Base-by-base conservation (phyloP, 2,113 vertebrate species). In the Elaphurus davidianus region DNA sequence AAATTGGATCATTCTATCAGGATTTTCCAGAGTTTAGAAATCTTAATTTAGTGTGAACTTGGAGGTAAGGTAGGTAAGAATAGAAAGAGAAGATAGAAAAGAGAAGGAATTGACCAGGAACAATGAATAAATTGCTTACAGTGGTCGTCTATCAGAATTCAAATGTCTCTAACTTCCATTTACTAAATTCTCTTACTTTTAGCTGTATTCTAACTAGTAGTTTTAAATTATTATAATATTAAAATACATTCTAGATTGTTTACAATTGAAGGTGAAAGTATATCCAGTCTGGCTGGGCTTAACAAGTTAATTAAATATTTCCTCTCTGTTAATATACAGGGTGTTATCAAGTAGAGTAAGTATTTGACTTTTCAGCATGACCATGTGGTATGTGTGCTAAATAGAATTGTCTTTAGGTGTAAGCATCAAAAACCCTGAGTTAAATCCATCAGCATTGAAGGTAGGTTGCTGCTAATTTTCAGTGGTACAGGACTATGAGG, bases 21-120 rank as follows among this genome's bases (percentile, higher is more conserved):
- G 36, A 27, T 94, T 91, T 28, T 50, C 40, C 16, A 83, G 47
- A 25, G 43, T 92, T 89, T 76, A 88, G 78, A 96, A 95, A 94
- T 90, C 57, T 87, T 92, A 93, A 97, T 96, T 98, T 97, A 95
- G 60, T 82, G 50, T 97, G 89, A 95, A 93, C 21, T 95, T 94
- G 81, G 40, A 96, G 33, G 2, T 93, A 55, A 90, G 33, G 13
- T 43, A 62, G 57, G 88, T 57, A 95, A 52, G 50, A 96, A 71
- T 87, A 52, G 17, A 81, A 95, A 45, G 83, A 60, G 13, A 59
- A 78, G 40, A 52, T 33, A 28, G 62, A 30, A 67, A 88, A 67
- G 47, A 64, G n/a, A 52, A 55, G 47, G 23, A 60, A 96, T 36
- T 95, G 40, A 78, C 7, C 28, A 83, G 19, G n/a, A 90, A 60